These are phyloP conservation scores for Drosophila austrosaltans DNA, from an alignment of 2,888 invertebrate genomes.

Conservation along the genomic window DNA sequence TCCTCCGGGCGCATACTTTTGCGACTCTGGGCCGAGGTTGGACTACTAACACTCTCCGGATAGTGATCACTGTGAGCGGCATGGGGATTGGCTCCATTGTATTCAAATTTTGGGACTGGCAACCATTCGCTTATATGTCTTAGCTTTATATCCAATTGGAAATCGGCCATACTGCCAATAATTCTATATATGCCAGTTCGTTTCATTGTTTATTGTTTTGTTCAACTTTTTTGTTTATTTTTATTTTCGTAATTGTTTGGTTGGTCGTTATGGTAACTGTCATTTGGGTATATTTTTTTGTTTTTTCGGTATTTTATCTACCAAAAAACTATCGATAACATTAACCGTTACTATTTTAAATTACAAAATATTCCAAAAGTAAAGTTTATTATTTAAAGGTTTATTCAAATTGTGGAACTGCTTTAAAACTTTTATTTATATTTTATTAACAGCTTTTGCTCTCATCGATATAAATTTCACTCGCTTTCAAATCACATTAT, in stretches of 20 bases:
- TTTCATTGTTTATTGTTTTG: slow-evolving; percentile 50
- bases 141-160: slow-evolving; percentile 54
- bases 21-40: neutral
- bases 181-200: slow-evolving; percentile 81
- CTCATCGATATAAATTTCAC: no score
- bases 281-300: neutral
- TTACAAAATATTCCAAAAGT: neutral
- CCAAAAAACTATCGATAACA: slow-evolving; percentile 2
- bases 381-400: no score
- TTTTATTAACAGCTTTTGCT: no score
- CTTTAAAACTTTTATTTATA: no score
- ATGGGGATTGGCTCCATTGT: slow-evolving; percentile 45
- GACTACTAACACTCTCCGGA: slow-evolving; percentile 32
- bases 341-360: neutral
- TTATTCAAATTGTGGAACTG: no score
- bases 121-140: slow-evolving; percentile 79
- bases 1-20: neutral
- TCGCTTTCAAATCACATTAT: neutral
- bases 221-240: slow-evolving; percentile 1
- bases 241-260: slow-evolving; percentile 17
- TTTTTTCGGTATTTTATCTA: no score
- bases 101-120: slow-evolving; percentile 81
- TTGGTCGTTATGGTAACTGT: slow-evolving; percentile 58
- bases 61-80: slow-evolving; percentile 26
- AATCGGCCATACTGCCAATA: slow-evolving; percentile 68